Conservation (phyloP, 2,888 invertebrate species). For the Pollenia amentaria region DNA sequence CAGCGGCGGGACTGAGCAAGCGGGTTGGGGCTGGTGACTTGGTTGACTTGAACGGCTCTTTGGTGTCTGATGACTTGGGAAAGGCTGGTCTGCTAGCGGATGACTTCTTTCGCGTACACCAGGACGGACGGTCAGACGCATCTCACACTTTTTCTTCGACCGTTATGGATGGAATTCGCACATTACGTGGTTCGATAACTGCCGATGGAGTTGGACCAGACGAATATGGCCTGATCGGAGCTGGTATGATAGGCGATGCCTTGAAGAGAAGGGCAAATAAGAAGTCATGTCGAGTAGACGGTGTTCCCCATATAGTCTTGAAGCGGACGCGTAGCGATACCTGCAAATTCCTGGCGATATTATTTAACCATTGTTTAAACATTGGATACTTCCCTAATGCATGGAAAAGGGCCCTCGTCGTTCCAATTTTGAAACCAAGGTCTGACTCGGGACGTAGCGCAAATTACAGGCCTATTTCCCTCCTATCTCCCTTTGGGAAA, state of each 20-base stretch:
- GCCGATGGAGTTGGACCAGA: neutral
- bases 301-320: slow-evolving; percentile 30
- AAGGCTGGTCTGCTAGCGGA: slow-evolving; percentile 1
- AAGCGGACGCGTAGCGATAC: neutral
- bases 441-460: neutral
- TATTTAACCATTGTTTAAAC: too few species aligned
- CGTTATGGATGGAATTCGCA: too few species aligned
- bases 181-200: too few species aligned
- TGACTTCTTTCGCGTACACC: too few species aligned
- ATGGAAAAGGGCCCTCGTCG: too few species aligned
- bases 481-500: slow-evolving; percentile 30
- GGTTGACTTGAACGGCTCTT: neutral
- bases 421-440: too few species aligned
- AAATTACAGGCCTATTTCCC: slow-evolving; percentile 18
- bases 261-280: neutral
- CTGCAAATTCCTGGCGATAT: slow-evolving; percentile 21
- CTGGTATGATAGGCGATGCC: too few species aligned
- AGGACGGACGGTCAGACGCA: too few species aligned
- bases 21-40: neutral
- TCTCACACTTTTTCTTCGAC: too few species aligned
- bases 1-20: neutral
- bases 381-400: too few species aligned
- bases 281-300: too few species aligned
- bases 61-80: neutral
- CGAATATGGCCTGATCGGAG: too few species aligned